phyloP scores from a whole-genome alignment of 1,140 invertebrate species.

The Colletes gigas region DNA sequence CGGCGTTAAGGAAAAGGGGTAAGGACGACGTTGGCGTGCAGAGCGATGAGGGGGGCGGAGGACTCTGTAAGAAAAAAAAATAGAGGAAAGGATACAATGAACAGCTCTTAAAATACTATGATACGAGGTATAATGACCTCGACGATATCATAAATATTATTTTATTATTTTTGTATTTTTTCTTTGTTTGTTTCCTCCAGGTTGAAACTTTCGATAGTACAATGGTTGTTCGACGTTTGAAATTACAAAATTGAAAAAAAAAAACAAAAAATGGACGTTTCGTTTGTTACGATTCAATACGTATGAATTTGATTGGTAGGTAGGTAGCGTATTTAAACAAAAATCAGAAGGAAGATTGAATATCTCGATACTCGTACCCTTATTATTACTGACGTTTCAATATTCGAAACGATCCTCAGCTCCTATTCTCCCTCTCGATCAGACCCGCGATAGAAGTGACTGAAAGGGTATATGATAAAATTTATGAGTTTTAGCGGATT shows the following conservation, averaged over 20 bases:
- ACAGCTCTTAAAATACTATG: conserved; percentile 43
- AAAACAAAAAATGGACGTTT: too few relatives aligned
- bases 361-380: neutral
- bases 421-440: neutral
- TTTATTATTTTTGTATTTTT: too few relatives aligned
- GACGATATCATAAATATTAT: too few relatives aligned
- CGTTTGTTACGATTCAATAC: too few relatives aligned
- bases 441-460: neutral
- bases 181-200: too few relatives aligned
- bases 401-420: neutral
- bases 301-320: too few relatives aligned
- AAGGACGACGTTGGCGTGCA: neutral
- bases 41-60: neutral
- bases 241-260: too few relatives aligned
- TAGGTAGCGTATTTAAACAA: neutral
- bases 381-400: too few relatives aligned
- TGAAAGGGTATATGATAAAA: neutral
- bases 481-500: neutral
- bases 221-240: too few relatives aligned
- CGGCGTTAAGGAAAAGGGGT: conserved; percentile 3
- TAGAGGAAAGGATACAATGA: conserved; percentile 39
- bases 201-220: too few relatives aligned
- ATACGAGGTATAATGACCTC: conserved; percentile 35
- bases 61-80: neutral
- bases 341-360: neutral